These are phyloP conservation scores for Synanthedon formicaeformis DNA, from an alignment of 2,888 invertebrate genomes.

Conservation along the genomic window DNA sequence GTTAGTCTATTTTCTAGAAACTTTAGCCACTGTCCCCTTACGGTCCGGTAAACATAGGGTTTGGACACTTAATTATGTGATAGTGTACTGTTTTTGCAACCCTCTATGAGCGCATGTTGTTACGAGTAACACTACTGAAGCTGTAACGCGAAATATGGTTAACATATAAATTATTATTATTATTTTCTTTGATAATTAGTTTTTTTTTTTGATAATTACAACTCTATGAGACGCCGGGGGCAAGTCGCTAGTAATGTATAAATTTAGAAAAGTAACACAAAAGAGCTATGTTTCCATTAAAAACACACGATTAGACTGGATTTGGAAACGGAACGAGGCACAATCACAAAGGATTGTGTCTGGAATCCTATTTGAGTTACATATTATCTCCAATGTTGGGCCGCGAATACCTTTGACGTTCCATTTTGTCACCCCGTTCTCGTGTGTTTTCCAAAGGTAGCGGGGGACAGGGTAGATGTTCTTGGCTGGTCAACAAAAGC, in stretches of 20 bases:
- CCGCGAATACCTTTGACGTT: slow-evolving; percentile 16
- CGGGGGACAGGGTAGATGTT: slow-evolving; percentile 19
- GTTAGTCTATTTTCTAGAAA: slow-evolving; percentile 44
- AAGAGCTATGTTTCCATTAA: slow-evolving; percentile 14
- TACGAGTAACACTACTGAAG: too few relatives aligned
- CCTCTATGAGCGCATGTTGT: slow-evolving; percentile 19
- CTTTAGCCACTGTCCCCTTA: slow-evolving; percentile 45
- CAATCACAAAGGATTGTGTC: slow-evolving; percentile 44
- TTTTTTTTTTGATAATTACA: too few relatives aligned
- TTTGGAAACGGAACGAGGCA: slow-evolving; percentile 41
- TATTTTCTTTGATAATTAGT: too few relatives aligned
- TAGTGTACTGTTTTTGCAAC: slow-evolving; percentile 51
- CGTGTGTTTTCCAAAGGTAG: slow-evolving; percentile 7
- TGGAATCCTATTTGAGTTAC: slow-evolving; percentile 32
- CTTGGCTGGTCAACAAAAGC: slow-evolving; percentile 21
- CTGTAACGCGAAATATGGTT: too few relatives aligned
- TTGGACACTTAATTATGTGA: slow-evolving; percentile 64
- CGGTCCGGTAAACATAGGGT: slow-evolving; percentile 52
- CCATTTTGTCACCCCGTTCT: slow-evolving; percentile 11
- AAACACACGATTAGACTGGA: slow-evolving; percentile 23
- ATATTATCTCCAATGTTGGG: slow-evolving; percentile 7
- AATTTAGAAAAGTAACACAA: slow-evolving; percentile 17
- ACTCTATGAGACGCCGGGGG: too few relatives aligned
- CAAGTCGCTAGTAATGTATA: neutral
- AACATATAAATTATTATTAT: too few relatives aligned